phyloP scores from a whole-genome alignment of 1,140 invertebrate genomes.

The Bombus waltoni region DNA sequence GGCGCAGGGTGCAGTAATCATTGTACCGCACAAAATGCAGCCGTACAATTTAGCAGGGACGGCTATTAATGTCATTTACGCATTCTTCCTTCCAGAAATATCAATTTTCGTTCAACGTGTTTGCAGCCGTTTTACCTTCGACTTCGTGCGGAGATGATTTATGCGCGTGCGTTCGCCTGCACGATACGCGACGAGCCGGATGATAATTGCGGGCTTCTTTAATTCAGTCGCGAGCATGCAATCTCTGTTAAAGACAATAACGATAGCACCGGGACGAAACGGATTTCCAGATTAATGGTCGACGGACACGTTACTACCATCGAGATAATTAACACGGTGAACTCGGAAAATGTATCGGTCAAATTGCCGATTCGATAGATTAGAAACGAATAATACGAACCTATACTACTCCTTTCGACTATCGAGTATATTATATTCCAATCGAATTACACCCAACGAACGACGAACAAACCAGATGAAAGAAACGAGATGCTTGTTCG shows the following conservation, averaged over 20 bases:
- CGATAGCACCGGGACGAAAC: not conserved
- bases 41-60: not conserved
- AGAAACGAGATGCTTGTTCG: not conserved
- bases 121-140: not conserved
- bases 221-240: constrained; percentile 13
- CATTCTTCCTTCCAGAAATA: not conserved
- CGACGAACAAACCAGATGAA: not conserved
- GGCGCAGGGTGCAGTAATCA: not conserved
- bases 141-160: not conserved
- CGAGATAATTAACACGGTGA: constrained; percentile 6
- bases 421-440: not conserved
- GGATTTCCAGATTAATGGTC: not conserved
- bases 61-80: not conserved
- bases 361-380: not conserved
- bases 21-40: not conserved
- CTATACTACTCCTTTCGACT: no score
- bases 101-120: not conserved
- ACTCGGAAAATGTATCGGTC: not conserved
- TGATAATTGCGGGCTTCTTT: not conserved
- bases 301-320: constrained; percentile 36
- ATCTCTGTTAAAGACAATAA: constrained; percentile 26
- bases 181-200: not conserved
- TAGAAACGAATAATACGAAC: not conserved
- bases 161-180: not conserved
- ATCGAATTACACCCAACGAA: not conserved